Evolutionary conservation across 2,113 vertebrate genomes (phyloP), one percentile per base, ranked within the genome.

Genomic region (Microcebus tavaratra): DNA sequence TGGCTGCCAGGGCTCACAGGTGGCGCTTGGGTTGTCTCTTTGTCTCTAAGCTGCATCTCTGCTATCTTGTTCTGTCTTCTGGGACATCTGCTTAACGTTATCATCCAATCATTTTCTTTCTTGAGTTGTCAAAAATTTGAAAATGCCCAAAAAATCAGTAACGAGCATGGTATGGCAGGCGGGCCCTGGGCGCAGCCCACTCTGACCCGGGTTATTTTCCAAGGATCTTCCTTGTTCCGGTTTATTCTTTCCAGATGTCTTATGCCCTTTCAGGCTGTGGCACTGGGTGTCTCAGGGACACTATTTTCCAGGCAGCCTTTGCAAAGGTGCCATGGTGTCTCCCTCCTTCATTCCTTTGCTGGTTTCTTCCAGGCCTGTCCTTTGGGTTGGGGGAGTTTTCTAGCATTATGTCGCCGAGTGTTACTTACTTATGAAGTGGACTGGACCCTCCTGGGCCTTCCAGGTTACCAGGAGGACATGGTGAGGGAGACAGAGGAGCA

Each of bases 181-280:
- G 11, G 61, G 18, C 36, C n/a, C 53, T 55, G 53, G 17, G 50
- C 31, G 29, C 45, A n/a, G 48, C 42, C 73, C 7, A 3, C 29
- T 21, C 55, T 8, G 3, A 5, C 34, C 10, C 67, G 1, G 34
- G 17, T 36, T 3, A 14, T 29, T 48, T 29, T 45, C 82, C 31
- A 8, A 29, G 82, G 42, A 20, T 48, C 42, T 15, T 1, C 6
- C 15, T 34, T 8, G 42, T 63, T 67, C 29, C 14, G n/a, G 2
- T 5, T 53, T n/a, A 21, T 10, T 75, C 13, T 23, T 59, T 15
- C 1, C 39, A 25, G 70, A 4, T 14, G 15, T 27, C 31, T 18
- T 5, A 3, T 2, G 45, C 39, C n/a, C n/a, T 10, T 10, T 1
- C 6, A 2, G 39, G 17, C 36, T 8, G 5, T 20, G 2, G 2